These are phyloP conservation scores for Seriola aureovittata DNA, from an alignment of 2,113 vertebrate species.

Conservation along the genomic window DNA sequence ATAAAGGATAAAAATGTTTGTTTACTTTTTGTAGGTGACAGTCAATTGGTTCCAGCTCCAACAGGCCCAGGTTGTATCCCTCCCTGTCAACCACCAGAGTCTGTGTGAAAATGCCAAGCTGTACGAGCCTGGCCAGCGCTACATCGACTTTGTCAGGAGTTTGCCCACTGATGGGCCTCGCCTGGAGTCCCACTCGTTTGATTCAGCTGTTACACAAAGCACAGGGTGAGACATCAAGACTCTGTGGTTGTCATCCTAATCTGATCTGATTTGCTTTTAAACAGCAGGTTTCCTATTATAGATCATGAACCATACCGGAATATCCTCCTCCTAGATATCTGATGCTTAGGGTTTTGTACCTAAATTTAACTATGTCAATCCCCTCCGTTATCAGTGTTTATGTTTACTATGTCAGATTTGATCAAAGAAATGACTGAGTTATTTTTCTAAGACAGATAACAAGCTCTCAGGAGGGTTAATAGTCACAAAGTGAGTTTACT, in stretches of 20 bases:
- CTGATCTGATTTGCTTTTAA: not conserved
- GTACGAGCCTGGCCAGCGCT: slow-evolving; percentile 95
- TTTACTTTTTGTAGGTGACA: slow-evolving; percentile 86
- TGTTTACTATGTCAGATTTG: slow-evolving; percentile 34
- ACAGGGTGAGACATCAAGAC: slow-evolving; percentile 85
- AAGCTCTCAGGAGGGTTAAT: not conserved
- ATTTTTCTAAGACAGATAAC: not conserved
- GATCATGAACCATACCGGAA: not conserved
- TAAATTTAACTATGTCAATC: not conserved
- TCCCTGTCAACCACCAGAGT: slow-evolving; percentile 92
- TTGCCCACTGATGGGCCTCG: slow-evolving; percentile 85
- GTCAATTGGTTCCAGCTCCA: slow-evolving; percentile 98
- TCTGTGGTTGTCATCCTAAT: not conserved
- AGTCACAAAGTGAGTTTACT: not conserved
- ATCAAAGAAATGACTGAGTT: slow-evolving; percentile 34
- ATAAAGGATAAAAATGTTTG: not conserved
- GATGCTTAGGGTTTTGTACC: not conserved
- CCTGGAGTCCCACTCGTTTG: slow-evolving; percentile 85
- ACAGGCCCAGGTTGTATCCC: slow-evolving; percentile 91
- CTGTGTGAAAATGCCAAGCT: slow-evolving; percentile 94
- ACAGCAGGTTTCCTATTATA: not conserved
- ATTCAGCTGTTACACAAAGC: slow-evolving; percentile 80
- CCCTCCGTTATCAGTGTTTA: slow-evolving; percentile 18
- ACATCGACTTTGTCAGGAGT: slow-evolving; percentile 91
- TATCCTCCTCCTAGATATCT: not conserved